A percentile compares a stretch with the other conserved stretches of the same genome.
Evolutionary conservation across 1,140 invertebrate genomes (phyloP).

Genomic region (Samia ricini): DNA sequence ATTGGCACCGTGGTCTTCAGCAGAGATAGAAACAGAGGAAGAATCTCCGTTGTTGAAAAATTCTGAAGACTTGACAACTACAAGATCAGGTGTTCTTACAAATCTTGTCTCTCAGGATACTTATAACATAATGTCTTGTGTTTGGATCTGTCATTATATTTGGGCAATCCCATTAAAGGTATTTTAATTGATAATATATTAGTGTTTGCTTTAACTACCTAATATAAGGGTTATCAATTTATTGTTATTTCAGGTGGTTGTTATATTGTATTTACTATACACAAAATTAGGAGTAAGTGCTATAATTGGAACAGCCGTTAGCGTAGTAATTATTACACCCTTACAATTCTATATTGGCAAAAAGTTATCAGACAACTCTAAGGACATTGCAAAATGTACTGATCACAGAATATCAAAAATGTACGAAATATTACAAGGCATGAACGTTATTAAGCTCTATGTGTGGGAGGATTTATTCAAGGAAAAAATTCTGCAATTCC

Average conservation of each 20-base stretch:
- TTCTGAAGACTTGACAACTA: slow-evolving; percentile 31
- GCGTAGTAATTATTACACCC: slow-evolving; percentile 83
- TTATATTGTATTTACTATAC: slow-evolving; percentile 87
- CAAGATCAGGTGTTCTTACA: slow-evolving; percentile 83
- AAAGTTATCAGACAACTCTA: slow-evolving; percentile 84
- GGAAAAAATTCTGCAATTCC: slow-evolving; percentile 80
- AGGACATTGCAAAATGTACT: slow-evolving; percentile 82
- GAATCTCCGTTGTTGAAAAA: slow-evolving; percentile 45
- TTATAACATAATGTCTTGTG: slow-evolving; percentile 89
- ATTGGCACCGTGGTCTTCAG: slow-evolving; percentile 64
- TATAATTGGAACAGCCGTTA: slow-evolving; percentile 85
- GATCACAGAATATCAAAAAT: slow-evolving; percentile 87
- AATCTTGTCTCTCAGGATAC: slow-evolving; percentile 91
- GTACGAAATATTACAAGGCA: slow-evolving; percentile 89
- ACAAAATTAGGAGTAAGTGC: slow-evolving; percentile 88
- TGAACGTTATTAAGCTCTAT: slow-evolving; percentile 89
- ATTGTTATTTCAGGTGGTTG: slow-evolving; percentile 79
- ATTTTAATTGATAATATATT: not conserved
- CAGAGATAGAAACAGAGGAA: slow-evolving; percentile 65
- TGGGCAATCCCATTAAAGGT: slow-evolving; percentile 94
- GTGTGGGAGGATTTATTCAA: slow-evolving; percentile 89
- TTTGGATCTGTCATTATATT: slow-evolving; percentile 90
- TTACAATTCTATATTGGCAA: slow-evolving; percentile 86
- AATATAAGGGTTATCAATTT: not conserved
- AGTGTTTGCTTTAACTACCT: not conserved